Evolutionary conservation across 2,113 vertebrate genomes (phyloP), one percentile per base, ranked within the genome.

Genomic region (Garra rufa): DNA sequence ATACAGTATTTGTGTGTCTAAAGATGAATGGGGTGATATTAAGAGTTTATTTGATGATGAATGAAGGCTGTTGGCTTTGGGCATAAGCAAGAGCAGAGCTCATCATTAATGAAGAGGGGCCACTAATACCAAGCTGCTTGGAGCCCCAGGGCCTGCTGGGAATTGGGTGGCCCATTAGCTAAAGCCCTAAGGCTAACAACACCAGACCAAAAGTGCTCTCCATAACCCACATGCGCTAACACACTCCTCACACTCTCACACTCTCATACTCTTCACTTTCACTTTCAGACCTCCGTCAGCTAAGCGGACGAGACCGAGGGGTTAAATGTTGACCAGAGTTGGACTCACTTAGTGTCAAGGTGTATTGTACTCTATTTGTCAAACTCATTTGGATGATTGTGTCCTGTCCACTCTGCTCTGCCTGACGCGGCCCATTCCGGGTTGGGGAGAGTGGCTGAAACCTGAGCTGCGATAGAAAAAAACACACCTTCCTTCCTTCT

Each of bases 141-240:
- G 82, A 88, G 93, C 92, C 92, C 13, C 30, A 75, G 92, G 93
- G 91, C 87, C 90, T 91, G 89, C 88, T 88, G 92, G 86, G 90
- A 89, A 92, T 92, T 88, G 85, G 92, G 92, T 91, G 92, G 92
- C 92, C 94, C 92, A 94, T 94, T 94, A 94, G 92, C 90, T 90
- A 85, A 92, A 88, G 92, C 92, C 92, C 83, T 85, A 77, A 89
- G 93, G 91, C 90, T 87, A 93, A 92, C 57, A 73, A 69, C 88
- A 86, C 75, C 63, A 85, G 91, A 91, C 50, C 48, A 76, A 76
- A 76, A 14, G 75, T 38, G 50, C 71, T 83, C 41, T 41, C 61
- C 79, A 78, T 79, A 88, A 83, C 76, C 41, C 24, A 50, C 61
- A 71, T 17, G 28, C 50, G 4, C 79, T 19, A 41, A 38, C 73